These are phyloP conservation scores for Lepisosteus oculatus DNA, from an alignment of 2,113 vertebrate species.

Conservation along the genomic window DNA sequence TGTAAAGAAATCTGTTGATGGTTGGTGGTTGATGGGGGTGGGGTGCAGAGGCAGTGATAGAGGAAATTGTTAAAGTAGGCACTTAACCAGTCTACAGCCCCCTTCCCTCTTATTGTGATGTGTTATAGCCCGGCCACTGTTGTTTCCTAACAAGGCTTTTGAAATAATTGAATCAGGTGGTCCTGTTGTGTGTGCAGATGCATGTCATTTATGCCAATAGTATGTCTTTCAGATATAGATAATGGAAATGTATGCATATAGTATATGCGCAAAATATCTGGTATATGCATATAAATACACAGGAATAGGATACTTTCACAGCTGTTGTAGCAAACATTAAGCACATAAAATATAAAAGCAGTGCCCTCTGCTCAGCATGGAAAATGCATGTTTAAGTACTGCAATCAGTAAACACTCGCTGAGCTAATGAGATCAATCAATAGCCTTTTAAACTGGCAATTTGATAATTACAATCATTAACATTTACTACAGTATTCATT, in stretches of 20 bases:
- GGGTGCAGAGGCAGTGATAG: conserved; percentile 21
- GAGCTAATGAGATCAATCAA: conserved; percentile 56
- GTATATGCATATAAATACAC: too few species aligned
- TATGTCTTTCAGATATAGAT: too few species aligned
- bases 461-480: conserved; percentile 55
- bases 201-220: background rate
- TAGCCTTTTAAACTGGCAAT: conserved; percentile 55
- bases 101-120: conserved; percentile 23
- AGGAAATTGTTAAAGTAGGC: conserved; percentile 35
- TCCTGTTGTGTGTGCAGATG: conserved; percentile 24
- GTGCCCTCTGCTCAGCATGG: conserved; percentile 27
- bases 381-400: conserved; percentile 28
- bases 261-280: background rate
- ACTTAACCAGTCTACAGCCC: conserved; percentile 31
- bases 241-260: too few species aligned
- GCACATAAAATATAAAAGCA: conserved; percentile 4
- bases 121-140: conserved; percentile 20
- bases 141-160: conserved; percentile 38
- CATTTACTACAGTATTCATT: conserved; percentile 46
- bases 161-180: conserved; percentile 43
- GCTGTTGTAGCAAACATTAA: conserved; percentile 4
- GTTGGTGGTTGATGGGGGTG: conserved; percentile 13
- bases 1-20: conserved; percentile 21
- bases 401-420: conserved; percentile 48
- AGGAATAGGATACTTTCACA: background rate